phyloP scores from a whole-genome alignment of 2,113 vertebrate genomes.

The Megalops atlanticus region DNA sequence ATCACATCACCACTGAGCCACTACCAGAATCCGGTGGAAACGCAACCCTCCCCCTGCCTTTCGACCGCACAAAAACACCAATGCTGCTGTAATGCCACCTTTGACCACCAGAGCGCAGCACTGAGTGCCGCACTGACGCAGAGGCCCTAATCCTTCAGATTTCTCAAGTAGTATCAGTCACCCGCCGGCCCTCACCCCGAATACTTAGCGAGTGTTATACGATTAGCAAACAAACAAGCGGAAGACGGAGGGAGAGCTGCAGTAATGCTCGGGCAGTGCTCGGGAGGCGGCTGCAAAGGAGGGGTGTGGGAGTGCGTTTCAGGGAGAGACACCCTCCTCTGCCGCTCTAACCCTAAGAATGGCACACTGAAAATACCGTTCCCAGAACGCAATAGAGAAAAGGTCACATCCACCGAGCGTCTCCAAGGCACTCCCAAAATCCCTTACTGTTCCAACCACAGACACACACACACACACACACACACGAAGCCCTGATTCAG shows the following conservation, averaged over 20 bases:
- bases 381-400: neutral
- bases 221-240: neutral
- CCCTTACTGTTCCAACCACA: neutral
- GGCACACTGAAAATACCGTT: neutral
- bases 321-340: neutral
- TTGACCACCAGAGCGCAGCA: conserved; percentile 36
- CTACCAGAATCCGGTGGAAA: too few relatives aligned
- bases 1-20: too few relatives aligned
- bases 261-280: neutral
- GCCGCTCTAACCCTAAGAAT: neutral
- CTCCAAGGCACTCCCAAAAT: neutral
- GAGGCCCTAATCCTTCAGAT: neutral
- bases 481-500: too few relatives aligned
- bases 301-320: too few relatives aligned
- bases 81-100: conserved; percentile 21
- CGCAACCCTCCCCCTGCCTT: neutral
- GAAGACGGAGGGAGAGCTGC: neutral
- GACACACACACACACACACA: neutral
- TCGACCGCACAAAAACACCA: neutral
- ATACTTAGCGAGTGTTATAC: too few relatives aligned
- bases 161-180: neutral
- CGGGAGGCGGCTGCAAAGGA: too few relatives aligned
- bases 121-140: neutral
- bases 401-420: neutral
- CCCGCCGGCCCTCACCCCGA: neutral